A percentile compares a stretch with the other conserved stretches of the same genome.
Conservation (phyloP, 2,888 invertebrate species). For the Idaea aversata region DNA sequence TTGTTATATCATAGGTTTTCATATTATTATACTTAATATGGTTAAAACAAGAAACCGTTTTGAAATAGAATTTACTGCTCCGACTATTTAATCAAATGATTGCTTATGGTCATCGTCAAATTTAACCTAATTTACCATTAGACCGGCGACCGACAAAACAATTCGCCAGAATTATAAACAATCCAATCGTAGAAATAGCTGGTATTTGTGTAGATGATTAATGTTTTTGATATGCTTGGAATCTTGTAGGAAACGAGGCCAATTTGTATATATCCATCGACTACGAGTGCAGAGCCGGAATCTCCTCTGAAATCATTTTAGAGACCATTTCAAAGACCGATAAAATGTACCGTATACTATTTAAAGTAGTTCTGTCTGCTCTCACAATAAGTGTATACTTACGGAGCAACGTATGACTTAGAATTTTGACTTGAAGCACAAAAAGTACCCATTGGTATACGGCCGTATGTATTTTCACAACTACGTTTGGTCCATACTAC, state of each 20-base stretch:
- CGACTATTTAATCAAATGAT: no score
- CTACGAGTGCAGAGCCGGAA: constrained; percentile 47
- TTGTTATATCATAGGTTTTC: no score
- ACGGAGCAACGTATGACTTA: neutral
- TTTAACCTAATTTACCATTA: no score
- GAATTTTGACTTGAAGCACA: constrained; percentile 20
- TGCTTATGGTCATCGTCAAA: no score
- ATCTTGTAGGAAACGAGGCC: constrained; percentile 48
- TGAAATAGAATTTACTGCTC: no score
- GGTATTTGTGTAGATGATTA: constrained; percentile 44
- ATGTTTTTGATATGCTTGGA: constrained; percentile 14
- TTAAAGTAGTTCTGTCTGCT: no score
- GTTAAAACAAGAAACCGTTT: no score
- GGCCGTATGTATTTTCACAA: constrained; percentile 11
- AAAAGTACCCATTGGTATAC: constrained; percentile 16
- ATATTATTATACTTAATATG: no score
- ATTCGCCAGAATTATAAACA: no score
- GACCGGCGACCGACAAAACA: no score
- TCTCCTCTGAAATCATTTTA: constrained; percentile 42
- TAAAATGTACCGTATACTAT: no score
- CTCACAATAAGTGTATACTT: neutral
- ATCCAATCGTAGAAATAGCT: constrained; percentile 26
- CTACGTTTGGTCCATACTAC: constrained; percentile 11
- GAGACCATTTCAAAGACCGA: no score
- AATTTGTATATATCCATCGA: constrained; percentile 41